Evolutionary conservation across 2,113 vertebrate genomes (phyloP), one percentile per base, ranked within the genome.

Genomic region (Danionella cerebrum): DNA sequence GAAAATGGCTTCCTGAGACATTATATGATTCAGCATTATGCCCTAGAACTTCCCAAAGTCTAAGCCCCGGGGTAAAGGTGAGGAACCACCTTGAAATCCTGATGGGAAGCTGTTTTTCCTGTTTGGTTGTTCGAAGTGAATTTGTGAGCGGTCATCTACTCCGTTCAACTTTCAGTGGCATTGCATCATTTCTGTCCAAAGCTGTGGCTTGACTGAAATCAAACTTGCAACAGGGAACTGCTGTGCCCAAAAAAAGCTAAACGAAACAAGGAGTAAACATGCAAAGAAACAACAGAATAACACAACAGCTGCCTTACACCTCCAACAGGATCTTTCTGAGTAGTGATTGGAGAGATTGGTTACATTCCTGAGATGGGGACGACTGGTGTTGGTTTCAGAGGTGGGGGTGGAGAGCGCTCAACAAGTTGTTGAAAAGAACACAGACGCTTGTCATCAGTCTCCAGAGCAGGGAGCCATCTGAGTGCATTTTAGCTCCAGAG

Each of bases 381-480:
- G 18, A 78, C 73, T 78, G 67, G 65, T 67, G 51, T 67, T 42
- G 22, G 36, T 53, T 38, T 47, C 19, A 39, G 47, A 21, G 13
- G 50, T 41, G 64, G 45, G 48, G 19, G 24, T 69, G 74, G 78
- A 72, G 78, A 80, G 62, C 84, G 88, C 89, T 93, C 88, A 87
- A 87, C 84, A 88, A 89, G 91, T 91, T 93, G 93, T 88, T 97
- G 93, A 97, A 94, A 97, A 93, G 91, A 94, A 94, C 82, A 89
- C 91, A 94, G 91, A 91, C 70, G 67, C 90, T 94, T 94, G 93
- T 96, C 93, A 95, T 90, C 92, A 91, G 89, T 85, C 81, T 78
- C 79, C 75, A 79, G 89, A 89, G 82, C 83, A 85, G 87, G 84
- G 89, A 92, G 89, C 87, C 90, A 93, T 93, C 91, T 84, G 89